A percentile compares a stretch with the other conserved stretches of the same genome.
Conservation (phyloP, 1,140 invertebrate genomes). For the Drosophila rhopaloa region DNA sequence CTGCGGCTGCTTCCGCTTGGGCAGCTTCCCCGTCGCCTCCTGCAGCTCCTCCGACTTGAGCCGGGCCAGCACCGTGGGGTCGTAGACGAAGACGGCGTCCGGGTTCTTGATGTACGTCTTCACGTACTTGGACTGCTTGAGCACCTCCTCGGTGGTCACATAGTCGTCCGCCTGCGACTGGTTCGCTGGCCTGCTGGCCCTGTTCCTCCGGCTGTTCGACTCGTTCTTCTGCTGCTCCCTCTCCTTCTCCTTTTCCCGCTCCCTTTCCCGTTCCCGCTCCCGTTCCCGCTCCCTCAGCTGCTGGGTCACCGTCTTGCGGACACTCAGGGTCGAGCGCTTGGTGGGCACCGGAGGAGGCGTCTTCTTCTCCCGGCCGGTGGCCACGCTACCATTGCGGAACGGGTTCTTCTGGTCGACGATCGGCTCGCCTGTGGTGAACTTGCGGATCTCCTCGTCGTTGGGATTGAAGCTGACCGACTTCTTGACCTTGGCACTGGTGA, state of each 20-base stretch:
- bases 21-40: slow-evolving; percentile 42
- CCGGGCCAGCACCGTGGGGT: slow-evolving; percentile 75
- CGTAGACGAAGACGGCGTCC: slow-evolving; percentile 79
- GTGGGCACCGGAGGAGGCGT: slow-evolving; percentile 69
- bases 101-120: slow-evolving; percentile 84
- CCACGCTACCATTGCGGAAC: slow-evolving; percentile 62
- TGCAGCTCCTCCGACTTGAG: slow-evolving; percentile 72
- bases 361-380: slow-evolving; percentile 46
- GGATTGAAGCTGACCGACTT: slow-evolving; percentile 80
- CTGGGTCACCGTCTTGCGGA: slow-evolving; percentile 72
- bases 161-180: slow-evolving; percentile 57
- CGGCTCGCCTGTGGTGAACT: slow-evolving; percentile 77
- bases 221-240: slow-evolving; percentile 67
- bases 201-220: slow-evolving; percentile 48
- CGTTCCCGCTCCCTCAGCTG: slow-evolving; percentile 67
- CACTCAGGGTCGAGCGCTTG: slow-evolving; percentile 69
- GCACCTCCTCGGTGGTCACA: slow-evolving; percentile 82
- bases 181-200: not conserved
- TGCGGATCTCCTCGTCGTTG: slow-evolving; percentile 74
- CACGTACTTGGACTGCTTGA: slow-evolving; percentile 84
- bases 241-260: slow-evolving; percentile 56
- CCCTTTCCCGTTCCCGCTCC: slow-evolving; percentile 60
- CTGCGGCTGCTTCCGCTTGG: slow-evolving; percentile 44
- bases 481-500: slow-evolving; percentile 42
- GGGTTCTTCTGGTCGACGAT: slow-evolving; percentile 83